Base-by-base conservation (phyloP, 1,140 invertebrate genomes). In the Temnothorax curvispinosus region DNA sequence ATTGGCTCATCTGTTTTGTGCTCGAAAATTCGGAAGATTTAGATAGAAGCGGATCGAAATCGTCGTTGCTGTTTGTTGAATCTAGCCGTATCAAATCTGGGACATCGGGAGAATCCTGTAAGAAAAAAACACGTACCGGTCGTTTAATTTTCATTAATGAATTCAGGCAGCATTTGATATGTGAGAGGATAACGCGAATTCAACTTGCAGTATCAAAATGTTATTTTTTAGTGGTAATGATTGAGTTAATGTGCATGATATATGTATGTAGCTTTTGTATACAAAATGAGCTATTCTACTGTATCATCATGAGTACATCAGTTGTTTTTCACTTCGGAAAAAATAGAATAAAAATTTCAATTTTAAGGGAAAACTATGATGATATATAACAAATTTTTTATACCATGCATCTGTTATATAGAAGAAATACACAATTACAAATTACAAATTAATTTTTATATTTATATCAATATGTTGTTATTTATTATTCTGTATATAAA, bases 51-150 rank as follows among this genome's bases (percentile, higher is more conserved):
- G 96, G 96, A 92, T 97, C 96, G 87, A 97, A 97, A 84, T 97
- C 96, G 27, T 97, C 96, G 50, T 95, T 96, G 86, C 96, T 96
- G 56, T 95, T 94, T 5, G 96, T 95, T 52, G 96, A 96, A 91
- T 97, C 96, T 75, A 97, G 91, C 56, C 96, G 94, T 81, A 97
- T 97, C 67, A 97, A 94, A 93, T 97, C 96, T 90, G 95, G 95
- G 47, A 94, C 94, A 27, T 96, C 95, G 8, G 94, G 92, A 65
- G 93, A 58, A 86, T 92, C 85, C 93, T 93, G 65, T 35, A 65
- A 87, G 11, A 69, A 90, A 64, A 82, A 60, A 77, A 87, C 0
- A 67, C 11, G 74, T 38, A 56, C 69, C 56, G 75, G 69, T 56
- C 67, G 60, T 54, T 67, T 27, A 60, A n/a, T 18, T 21, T 60